A percentile compares a stretch with the other conserved stretches of the same genome.
Conservation (phyloP, 2,113 vertebrate genomes). For the Pituophis catenifer region DNA sequence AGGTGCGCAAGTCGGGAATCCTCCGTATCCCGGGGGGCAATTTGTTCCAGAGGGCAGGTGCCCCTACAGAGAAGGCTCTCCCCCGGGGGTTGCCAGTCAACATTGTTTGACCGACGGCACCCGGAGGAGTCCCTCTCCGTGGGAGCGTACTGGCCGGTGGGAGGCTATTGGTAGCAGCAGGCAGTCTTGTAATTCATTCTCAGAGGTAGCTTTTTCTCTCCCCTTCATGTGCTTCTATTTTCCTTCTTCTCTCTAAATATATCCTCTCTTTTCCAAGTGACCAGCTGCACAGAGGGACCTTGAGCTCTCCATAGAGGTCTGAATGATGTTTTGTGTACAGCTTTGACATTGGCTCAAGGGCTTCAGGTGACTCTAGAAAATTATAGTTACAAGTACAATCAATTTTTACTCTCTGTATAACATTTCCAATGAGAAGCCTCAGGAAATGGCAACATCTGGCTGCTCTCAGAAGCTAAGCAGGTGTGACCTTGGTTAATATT, state of each 20-base stretch:
- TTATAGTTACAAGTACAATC: neutral
- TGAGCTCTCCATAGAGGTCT: neutral
- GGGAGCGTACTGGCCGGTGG: too few relatives aligned
- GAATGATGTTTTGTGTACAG: neutral
- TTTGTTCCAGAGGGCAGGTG: too few relatives aligned
- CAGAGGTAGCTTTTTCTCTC: neutral
- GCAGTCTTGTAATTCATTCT: neutral
- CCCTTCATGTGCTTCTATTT: neutral
- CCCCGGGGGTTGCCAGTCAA: too few relatives aligned
- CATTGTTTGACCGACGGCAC: too few relatives aligned
- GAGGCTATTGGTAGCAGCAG: too few relatives aligned
- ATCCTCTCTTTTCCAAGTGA: neutral
- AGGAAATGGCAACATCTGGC: neutral
- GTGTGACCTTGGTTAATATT: neutral
- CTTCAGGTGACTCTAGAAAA: neutral
- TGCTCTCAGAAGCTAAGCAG: neutral
- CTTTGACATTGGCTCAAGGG: neutral
- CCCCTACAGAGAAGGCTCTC: too few relatives aligned
- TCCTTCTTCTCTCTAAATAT: neutral
- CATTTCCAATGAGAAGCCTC: neutral
- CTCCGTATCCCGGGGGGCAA: too few relatives aligned
- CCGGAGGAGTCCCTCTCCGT: too few relatives aligned
- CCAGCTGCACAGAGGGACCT: neutral
- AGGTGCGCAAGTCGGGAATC: too few relatives aligned
- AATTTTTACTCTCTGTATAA: neutral